Evolutionary conservation across 2,113 vertebrate species (phyloP), one percentile per base, ranked within the genome.

Genomic region (Myotis yumanensis): DNA sequence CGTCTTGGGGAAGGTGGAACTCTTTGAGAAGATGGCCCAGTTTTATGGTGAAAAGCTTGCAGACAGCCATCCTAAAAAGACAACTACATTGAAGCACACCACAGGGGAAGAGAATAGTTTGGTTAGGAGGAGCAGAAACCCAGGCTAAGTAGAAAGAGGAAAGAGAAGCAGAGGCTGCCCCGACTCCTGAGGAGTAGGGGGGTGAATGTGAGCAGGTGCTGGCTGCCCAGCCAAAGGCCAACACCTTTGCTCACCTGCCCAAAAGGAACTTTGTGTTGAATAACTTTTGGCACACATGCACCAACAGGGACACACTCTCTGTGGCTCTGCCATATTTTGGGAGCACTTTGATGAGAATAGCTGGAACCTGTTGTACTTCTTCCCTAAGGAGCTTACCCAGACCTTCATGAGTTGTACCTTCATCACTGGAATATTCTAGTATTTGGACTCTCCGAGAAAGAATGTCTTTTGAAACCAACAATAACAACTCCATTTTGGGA

Each of bases 321-420:
- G 99, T 99, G 93, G 99, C 99, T 0, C 30, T 99, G 89, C 99
- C 99, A 1, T 97, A 99, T 96, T 99, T 99, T 95, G 99, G 99
- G 99, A 99, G 85, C 95, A 99, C 96, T 99, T 99, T 43, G 99
- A 99, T 96, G 98, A 98, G 7, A 99, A 99, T 68, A 99, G 99
- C 18, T 99, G 97, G 97, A 99, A 99, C 18, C 98, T 99, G 97
- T 99, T 99, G 99, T 99, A 98, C 14, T 98, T 99, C n/a, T 99
- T 98, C 97, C 98, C 99, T 0, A 97, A 99, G 4, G 99, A 99
- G 96, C 98, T 99, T 22, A 97, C 98, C 35, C 98, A 98, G 87
- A 97, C 98, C 89, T 99, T 99, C 98, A 99, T 99, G 99, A 99
- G 99, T 98, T 99, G 99, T 98, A 99, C 99, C 97, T 99, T 99